A percentile compares a stretch with the other conserved stretches of the same genome.
phyloP scores from a whole-genome alignment of 2,888 invertebrate genomes.

The Salpingus planirostris region DNA sequence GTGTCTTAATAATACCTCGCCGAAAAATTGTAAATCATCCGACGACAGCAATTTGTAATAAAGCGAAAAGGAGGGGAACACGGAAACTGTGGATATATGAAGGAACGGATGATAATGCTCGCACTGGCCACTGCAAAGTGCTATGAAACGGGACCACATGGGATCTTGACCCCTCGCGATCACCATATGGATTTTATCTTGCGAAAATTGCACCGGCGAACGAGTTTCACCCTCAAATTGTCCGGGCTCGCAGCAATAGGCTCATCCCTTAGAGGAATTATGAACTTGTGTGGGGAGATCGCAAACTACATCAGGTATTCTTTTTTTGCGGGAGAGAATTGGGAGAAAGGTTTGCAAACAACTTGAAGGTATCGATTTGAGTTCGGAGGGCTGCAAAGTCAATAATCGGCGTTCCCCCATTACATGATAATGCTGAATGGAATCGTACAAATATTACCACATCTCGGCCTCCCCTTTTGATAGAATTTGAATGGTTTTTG shows the following conservation, averaged over 20 bases:
- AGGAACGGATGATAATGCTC: constrained; percentile 6
- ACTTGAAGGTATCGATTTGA: too few species aligned
- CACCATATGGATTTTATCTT: constrained; percentile 12
- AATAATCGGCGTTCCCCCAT: constrained; percentile 8
- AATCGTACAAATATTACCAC: constrained; percentile 14
- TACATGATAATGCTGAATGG: constrained; percentile 6
- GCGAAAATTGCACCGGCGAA: constrained; percentile 5
- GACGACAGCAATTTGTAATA: constrained; percentile 5
- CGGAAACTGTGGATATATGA: constrained; percentile 6
- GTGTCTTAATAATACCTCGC: too few species aligned
- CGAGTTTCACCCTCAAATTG: constrained; percentile 5
- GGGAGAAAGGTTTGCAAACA: too few species aligned
- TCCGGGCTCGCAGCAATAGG: constrained; percentile 1
- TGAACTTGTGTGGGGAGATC: too few species aligned
- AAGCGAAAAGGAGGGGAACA: too few species aligned
- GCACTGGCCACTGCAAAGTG: constrained; percentile 5
- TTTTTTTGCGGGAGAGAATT: too few species aligned
- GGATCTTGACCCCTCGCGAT: constrained; percentile 10
- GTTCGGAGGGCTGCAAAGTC: too few species aligned
- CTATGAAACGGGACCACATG: constrained; percentile 9
- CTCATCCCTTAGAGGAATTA: constrained; percentile 3
- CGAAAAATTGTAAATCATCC: not conserved
- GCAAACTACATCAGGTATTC: too few species aligned
- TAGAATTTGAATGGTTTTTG: constrained; percentile 16
- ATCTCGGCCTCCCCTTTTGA: constrained; percentile 9